Percentiles rank a stretch among this genome's conserved stretches.
These are phyloP conservation scores for Todiramphus chloris DNA, from an alignment of 2,113 vertebrate species.

Conservation along the genomic window DNA sequence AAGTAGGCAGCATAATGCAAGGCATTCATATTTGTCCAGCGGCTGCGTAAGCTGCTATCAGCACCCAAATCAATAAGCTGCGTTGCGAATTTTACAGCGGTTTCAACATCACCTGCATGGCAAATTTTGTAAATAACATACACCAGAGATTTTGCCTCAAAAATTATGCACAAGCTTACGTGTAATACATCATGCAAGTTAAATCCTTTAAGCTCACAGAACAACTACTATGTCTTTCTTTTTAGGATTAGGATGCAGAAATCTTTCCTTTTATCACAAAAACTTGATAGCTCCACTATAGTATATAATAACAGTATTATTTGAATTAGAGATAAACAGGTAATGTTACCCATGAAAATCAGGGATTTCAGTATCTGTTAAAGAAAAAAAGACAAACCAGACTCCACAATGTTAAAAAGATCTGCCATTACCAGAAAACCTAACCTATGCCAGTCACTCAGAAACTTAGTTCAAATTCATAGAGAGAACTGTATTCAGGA, in stretches of 20 bases:
- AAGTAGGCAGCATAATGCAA: slow-evolving; percentile 98
- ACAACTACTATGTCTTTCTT: not conserved
- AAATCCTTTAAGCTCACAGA: not conserved
- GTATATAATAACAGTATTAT: not conserved
- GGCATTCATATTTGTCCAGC: slow-evolving; percentile 99
- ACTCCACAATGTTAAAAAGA: not conserved
- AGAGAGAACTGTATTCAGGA: not conserved
- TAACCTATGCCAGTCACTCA: not conserved
- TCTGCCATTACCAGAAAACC: not conserved
- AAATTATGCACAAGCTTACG: not conserved
- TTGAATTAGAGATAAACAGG: too few relatives aligned
- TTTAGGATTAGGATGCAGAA: not conserved
- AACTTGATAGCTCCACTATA: not conserved
- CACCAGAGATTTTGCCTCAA: not conserved
- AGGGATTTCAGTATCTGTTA: not conserved
- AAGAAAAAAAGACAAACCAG: not conserved
- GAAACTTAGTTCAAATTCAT: not conserved
- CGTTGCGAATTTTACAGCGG: slow-evolving; percentile 85
- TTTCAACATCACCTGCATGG: slow-evolving; percentile 88
- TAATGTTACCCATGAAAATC: not conserved
- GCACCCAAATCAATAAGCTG: slow-evolving; percentile 89
- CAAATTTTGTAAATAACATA: not conserved
- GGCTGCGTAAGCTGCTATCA: slow-evolving; percentile 88
- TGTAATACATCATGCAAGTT: not conserved
- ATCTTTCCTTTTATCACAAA: not conserved